Conservation (phyloP, 2,113 vertebrate genomes). For the Thunnus maccoyii region DNA sequence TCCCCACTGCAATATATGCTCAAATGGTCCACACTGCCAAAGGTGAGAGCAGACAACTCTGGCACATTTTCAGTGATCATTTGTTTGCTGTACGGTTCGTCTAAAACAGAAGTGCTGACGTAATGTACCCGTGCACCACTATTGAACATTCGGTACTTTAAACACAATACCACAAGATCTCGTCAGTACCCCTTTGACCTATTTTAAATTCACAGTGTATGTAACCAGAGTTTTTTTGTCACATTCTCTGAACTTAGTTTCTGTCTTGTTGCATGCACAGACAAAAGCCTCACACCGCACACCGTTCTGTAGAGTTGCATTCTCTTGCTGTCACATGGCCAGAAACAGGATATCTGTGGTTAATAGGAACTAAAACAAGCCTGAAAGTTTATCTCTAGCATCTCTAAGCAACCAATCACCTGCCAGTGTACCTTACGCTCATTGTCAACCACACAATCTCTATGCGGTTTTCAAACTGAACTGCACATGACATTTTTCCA, state of each 20-base stretch:
- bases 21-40: constrained; percentile 91
- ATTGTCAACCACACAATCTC: constrained; percentile 69
- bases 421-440: constrained; percentile 75
- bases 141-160: constrained; percentile 61
- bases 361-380: constrained; percentile 82
- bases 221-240: not conserved
- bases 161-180: constrained; percentile 42
- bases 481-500: constrained; percentile 73
- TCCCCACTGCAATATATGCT: constrained; percentile 88
- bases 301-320: constrained; percentile 37
- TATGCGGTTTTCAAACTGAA: constrained; percentile 66
- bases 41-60: constrained; percentile 83
- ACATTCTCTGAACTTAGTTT: not conserved
- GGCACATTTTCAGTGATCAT: not conserved
- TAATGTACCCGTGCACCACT: constrained; percentile 1
- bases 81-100: constrained; percentile 1
- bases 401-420: constrained; percentile 81
- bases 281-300: constrained; percentile 30
- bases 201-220: not conserved
- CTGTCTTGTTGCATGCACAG: constrained; percentile 34
- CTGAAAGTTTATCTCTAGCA: constrained; percentile 77
- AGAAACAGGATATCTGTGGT: constrained; percentile 92
- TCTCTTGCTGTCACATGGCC: constrained; percentile 79
- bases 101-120: constrained; percentile 33
- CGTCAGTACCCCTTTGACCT: not conserved